Base-by-base conservation (phyloP, 2,797 vertebrate genomes). In the Erpetoichthys calabaricus region DNA sequence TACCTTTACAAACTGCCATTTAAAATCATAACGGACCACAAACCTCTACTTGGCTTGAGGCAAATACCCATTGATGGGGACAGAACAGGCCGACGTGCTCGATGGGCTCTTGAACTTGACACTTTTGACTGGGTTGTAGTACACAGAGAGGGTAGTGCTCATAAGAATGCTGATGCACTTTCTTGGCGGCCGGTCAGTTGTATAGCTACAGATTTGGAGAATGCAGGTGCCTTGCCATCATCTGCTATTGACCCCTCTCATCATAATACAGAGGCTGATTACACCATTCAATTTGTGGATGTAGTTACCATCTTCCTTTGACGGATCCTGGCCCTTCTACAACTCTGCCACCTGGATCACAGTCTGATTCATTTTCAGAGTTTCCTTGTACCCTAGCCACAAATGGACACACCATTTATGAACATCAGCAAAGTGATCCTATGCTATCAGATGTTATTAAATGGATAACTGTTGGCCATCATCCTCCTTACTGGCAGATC, bases 31-130 rank as follows among this genome's bases (percentile, higher is more conserved):
- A n/a, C n/a, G n/a, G n/a, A n/a, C n/a, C n/a, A n/a, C n/a, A n/a
- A 66, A 57, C 61, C 58, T 49, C 57, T 59, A 41, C 45, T 64
- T 57, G 60, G 57, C 49, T 45, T 62, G 7, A 59, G 55, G 6
- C 66, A 53, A 45, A 62, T 65, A 8, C 8, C 66, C 50, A 61
- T 56, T 60, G 57, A 68, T 45, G 61, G 42, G 66, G 63, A 56
- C 49, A 60, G 50, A 55, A 65, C 58, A 44, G 61, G 63, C 50
- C 9, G n/a, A 10, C 43, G 25, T 53, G 60, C 60, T 45, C 44
- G 49, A 44, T 64, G 57, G 63, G 4, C 67, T 51, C 60, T 68
- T 62, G 57, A 63, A 52, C 59, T 65, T 57, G 53, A 67, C 9
- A 10, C 53, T 59, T 64, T 61, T 62, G 63, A 64, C 3, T 68